A percentile compares a stretch with the other conserved stretches of the same genome.
These are phyloP conservation scores for Euura saliciscinereae DNA, from an alignment of 1,140 invertebrate genomes.

Conservation along the genomic window DNA sequence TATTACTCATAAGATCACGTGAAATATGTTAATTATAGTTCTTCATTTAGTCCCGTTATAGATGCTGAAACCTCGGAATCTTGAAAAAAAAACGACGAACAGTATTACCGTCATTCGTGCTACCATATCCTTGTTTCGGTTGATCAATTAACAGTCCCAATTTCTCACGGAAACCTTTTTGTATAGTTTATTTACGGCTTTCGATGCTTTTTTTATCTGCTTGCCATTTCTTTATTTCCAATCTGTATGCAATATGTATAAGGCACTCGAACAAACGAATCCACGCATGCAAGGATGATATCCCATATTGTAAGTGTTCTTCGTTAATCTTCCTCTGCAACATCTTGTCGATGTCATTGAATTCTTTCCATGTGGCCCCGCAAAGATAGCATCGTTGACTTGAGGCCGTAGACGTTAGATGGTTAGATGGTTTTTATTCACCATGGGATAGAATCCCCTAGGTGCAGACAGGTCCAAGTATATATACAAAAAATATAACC, in stretches of 20 bases:
- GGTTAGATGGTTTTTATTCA: no score
- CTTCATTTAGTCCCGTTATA: no score
- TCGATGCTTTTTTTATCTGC: conserved; percentile 19
- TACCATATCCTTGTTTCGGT: no score
- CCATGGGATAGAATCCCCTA: no score
- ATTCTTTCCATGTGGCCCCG: conserved; percentile 60
- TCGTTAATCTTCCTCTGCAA: conserved; percentile 53
- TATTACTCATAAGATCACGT: no score
- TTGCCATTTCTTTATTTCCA: conserved; percentile 36
- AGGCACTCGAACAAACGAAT: conserved; percentile 34
- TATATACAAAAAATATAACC: no score
- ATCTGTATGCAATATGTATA: conserved; percentile 32
- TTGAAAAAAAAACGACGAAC: no score
- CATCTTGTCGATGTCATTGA: conserved; percentile 66
- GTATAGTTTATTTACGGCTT: conserved; percentile 26
- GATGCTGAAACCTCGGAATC: no score
- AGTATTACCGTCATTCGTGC: no score
- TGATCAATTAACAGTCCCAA: conserved; percentile 31
- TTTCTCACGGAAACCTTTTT: conserved; percentile 26
- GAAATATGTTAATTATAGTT: no score
- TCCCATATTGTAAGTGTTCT: conserved; percentile 48
- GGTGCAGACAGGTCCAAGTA: no score
- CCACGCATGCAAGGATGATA: conserved; percentile 30
- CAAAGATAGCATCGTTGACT: conserved; percentile 46
- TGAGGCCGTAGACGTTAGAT: conserved; percentile 40